Evolutionary conservation across 2,888 invertebrate genomes (phyloP), one percentile per base, ranked within the genome.

Genomic region (Spatulosminthurus flaviceps): DNA sequence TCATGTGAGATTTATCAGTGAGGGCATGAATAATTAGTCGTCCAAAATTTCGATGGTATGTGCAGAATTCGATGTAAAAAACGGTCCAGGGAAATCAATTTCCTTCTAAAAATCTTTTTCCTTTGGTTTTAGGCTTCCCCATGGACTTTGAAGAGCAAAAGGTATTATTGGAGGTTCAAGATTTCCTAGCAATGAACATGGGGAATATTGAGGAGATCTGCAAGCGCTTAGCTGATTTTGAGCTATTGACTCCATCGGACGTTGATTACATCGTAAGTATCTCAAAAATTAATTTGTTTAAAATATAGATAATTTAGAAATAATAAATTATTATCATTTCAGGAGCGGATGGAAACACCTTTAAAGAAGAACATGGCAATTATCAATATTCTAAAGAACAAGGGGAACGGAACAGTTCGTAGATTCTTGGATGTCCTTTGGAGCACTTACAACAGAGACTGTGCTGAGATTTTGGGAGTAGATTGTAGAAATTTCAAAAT

Each of bases 161-260:
- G 28, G 41, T 69, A 2, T 5, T 78, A 0, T 26, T 78, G 42
- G 78, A 78, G 26, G 60, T 60, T 16, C 78, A 78, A 64, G 78
- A 78, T 34, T 71, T 78, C 41, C 42, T 78, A 21, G 78, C 72
- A 19, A 64, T 64, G 26, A 9, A 78, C 28, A 71, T 78, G 51
- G 19, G 16, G 11, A 41, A 61, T 34, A 24, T 60, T 7, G 24
- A 61, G 29, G 0, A 4, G 29, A 42, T 78, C 64, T 61, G 61
- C 34, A 22, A 72, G 16, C 16, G 22, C 5, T 26, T 78, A 22
- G 61, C 21, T 0, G n/a, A 41, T 11, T 22, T 24, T 28, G 42
- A 61, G 13, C 4, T 72, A 2, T 24, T 78, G 19, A 61, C 71
- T 1, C 61, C 70, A 11, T 41, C 64, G 5, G 78, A 78, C 19